Evolutionary conservation across 2,888 invertebrate genomes (phyloP), one percentile per base, ranked within the genome.

Genomic region (Xanthia icteritia): DNA sequence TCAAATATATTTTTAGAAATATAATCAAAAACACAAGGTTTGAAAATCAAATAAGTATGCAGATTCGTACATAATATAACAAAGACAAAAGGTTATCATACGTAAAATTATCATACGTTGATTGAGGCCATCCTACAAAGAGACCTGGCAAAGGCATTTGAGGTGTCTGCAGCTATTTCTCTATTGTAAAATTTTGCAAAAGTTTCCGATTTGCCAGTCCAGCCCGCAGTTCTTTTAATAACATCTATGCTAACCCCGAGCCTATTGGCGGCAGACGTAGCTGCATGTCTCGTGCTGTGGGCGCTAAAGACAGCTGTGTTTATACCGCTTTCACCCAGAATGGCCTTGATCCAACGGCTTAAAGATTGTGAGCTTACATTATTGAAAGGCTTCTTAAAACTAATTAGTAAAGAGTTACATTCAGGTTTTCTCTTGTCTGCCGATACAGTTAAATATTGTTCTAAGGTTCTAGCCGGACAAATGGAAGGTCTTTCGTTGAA

Each of bases 241-340:
- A 23, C 20, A 63, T 67, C 76, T 39, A 77, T 61, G 42, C 72
- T 67, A 13, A 77, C 61, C 5, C 66, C 72, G 20, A 65, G 15
- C 27, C 42, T 48, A 39, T 39, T 39, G 39, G 39, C 39, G 39
- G 39, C 6, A 6, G 39, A 39, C 5, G 39, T 42, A 42, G 42
- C 71, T 48, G 77, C 77, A 66, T 77, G 77, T 27, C 67, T 42
- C 45, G 77, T 68, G n/a, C 71, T 77, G n/a, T 77, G 67, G 5
- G 66, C 72, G 23, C 61, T 54, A 54, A 77, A 77, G 20, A 61
- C 42, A 77, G 54, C 45, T 31, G n/a, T 67, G n/a, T 77, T 42
- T 60, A 77, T 72, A n/a, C 67, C 77, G 54, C 72, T 68, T 15
- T 60, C 73, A 27, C 23, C 9, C 8, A 77, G 42, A 31, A 9